These are phyloP conservation scores for Antechinus flavipes DNA, from an alignment of 2,113 vertebrate genomes.

Conservation along the genomic window DNA sequence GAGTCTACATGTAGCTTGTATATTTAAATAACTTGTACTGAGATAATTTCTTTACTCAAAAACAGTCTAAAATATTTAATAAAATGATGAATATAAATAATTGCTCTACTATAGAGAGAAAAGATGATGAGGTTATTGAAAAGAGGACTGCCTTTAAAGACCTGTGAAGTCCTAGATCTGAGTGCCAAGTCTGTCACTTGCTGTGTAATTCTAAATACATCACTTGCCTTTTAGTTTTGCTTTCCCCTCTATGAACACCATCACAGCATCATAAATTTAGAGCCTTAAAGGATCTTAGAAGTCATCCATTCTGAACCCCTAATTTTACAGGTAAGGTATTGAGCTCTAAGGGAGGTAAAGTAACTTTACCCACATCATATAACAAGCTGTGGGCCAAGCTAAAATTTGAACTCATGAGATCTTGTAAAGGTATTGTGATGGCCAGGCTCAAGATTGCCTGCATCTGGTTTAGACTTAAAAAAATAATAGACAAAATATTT, in stretches of 20 bases:
- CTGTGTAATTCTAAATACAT: background rate
- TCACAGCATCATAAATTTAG: background rate
- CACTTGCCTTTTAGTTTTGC: background rate
- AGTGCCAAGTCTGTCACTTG: background rate
- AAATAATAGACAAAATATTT: background rate
- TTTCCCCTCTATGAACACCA: background rate
- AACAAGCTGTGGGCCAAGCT: background rate
- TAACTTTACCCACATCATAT: background rate
- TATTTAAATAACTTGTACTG: background rate
- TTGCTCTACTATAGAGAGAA: background rate
- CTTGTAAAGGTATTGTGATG: background rate
- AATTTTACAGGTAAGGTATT: background rate
- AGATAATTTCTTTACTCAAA: background rate
- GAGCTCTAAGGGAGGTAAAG: background rate
- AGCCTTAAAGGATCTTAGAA: background rate
- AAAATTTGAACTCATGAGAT: background rate
- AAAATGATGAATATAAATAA: background rate
- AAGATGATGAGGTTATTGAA: background rate
- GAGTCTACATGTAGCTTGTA: background rate
- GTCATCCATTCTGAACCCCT: background rate
- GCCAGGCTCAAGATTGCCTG: background rate
- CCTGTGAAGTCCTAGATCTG: background rate
- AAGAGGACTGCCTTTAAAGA: background rate
- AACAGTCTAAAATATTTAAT: background rate
- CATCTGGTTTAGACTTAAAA: background rate